Evolutionary conservation across 1,140 invertebrate species (phyloP).

Genomic region (Bombus ignitus): DNA sequence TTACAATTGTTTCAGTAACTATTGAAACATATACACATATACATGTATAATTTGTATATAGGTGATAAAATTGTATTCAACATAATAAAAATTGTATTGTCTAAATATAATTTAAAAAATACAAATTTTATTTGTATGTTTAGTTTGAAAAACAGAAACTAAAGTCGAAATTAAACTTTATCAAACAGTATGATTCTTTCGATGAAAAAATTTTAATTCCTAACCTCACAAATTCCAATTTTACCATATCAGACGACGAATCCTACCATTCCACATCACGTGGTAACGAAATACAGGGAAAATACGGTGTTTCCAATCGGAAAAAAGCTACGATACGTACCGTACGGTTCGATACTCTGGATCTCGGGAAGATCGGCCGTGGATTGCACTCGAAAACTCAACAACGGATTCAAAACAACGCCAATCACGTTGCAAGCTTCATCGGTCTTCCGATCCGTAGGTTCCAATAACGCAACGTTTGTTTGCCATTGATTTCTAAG

Average conservation of each 20-base stretch:
- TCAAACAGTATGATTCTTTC: not conserved
- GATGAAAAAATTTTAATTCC: not conserved
- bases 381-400: not conserved
- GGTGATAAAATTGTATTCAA: too few species aligned
- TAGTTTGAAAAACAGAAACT: too few species aligned
- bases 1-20: too few species aligned
- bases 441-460: not conserved
- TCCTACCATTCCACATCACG: not conserved
- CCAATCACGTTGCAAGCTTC: not conserved
- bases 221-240: not conserved
- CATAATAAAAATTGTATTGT: too few species aligned
- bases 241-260: not conserved
- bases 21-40: too few species aligned
- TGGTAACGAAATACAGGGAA: not conserved
- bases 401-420: constrained; percentile 13
- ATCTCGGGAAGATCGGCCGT: not conserved
- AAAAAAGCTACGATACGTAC: not conserved
- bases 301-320: not conserved
- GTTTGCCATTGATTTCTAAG: not conserved
- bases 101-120: too few species aligned
- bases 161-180: too few species aligned
- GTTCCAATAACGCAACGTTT: not conserved
- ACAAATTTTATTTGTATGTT: too few species aligned
- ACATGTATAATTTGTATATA: too few species aligned
- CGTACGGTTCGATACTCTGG: not conserved